Evolutionary conservation across 2,888 invertebrate genomes (phyloP), one percentile per base, ranked within the genome.

Genomic region (Athalia rosae): DNA sequence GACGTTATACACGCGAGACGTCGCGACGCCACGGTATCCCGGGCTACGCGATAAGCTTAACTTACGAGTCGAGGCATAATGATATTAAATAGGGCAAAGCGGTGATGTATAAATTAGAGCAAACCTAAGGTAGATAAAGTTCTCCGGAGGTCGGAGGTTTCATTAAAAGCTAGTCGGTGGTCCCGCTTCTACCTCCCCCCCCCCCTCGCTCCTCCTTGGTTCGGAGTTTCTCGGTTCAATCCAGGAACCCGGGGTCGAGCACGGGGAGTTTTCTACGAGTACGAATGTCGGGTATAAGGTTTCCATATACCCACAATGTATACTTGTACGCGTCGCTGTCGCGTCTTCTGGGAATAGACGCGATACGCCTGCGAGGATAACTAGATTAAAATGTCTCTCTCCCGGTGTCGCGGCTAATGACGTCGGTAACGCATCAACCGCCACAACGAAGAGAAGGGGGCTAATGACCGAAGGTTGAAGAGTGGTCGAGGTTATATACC

Each of bases 341-440:
- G 79, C 77, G 79, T 61, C 63, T 43, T 28, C 28, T 48, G 63
- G 76, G 79, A 79, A 76, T 80, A 77, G 48, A 73, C 79, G 28
- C 28, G 80, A 81, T 82, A 81, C 78, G 79, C 80, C 78, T 63
- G 56, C 28, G 28, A 28, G 78, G 78, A 78, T 83, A 83, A 80
- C 79, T 81, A 79, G 79, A 82, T 83, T 80, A 81, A 81, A 82
- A 79, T 79, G 76, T 81, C 80, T 28, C 28, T 28, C 28, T 79
- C 81, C 80, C 80, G 80, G 81, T 79, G 80, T 79, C 79, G 78
- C 78, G 61, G 79, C 82, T 83, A 82, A 82, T 82, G 80, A 81
- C 82, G 79, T 83, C 82, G 82, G 82, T 79, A 81, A 80, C 81
- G 80, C 82, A 80, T 81, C 81, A 81, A 79, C 80, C 78, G 63